Conservation (phyloP, 1,140 invertebrate species). For the Drosophila oshimai region DNA sequence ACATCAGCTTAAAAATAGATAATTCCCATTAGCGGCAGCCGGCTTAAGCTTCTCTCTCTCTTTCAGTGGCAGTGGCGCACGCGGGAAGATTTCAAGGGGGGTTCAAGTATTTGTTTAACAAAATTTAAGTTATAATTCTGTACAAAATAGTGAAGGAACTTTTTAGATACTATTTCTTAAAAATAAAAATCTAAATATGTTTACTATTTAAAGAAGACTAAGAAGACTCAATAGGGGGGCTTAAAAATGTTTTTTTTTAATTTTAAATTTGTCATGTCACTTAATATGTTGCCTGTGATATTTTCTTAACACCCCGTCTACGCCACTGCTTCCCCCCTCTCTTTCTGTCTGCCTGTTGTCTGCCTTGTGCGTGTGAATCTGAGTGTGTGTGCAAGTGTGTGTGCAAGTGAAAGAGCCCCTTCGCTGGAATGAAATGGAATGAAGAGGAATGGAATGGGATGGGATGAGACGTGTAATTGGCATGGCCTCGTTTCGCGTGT, state of each 20-base stretch:
- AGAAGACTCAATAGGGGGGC: no score
- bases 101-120: background rate
- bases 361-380: background rate
- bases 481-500: slow-evolving; percentile 35
- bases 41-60: slow-evolving; percentile 9
- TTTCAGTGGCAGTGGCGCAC: background rate
- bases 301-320: no score
- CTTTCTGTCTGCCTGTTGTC: slow-evolving; percentile 5
- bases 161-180: no score
- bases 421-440: slow-evolving; percentile 26
- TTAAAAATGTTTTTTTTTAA: no score
- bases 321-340: background rate
- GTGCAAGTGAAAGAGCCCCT: slow-evolving; percentile 28
- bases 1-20: slow-evolving; percentile 43
- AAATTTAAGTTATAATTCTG: no score
- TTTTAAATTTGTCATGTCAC: no score
- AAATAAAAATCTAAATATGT: no score
- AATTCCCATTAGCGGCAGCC: slow-evolving; percentile 43
- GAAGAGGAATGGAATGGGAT: slow-evolving; percentile 17
- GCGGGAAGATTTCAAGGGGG: background rate
- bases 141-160: no score
- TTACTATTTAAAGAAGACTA: no score
- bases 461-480: slow-evolving; percentile 38
- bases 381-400: background rate
- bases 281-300: no score